Conservation (phyloP, 2,113 vertebrate species). For the Clarias gariepinus region DNA sequence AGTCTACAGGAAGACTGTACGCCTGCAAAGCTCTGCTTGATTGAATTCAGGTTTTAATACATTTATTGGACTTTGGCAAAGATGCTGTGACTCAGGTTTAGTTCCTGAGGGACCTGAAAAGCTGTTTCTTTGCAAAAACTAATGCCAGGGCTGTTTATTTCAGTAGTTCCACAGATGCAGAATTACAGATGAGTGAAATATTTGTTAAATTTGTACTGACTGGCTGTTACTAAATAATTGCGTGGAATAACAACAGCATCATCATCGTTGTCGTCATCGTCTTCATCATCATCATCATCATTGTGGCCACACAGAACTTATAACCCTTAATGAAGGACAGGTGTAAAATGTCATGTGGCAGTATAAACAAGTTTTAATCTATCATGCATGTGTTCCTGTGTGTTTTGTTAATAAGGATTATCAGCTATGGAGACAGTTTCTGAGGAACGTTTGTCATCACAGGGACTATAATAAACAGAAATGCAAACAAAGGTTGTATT, state of each 20-base stretch:
- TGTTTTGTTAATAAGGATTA: constrained; percentile 24
- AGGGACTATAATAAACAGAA: constrained; percentile 32
- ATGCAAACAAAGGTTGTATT: constrained; percentile 22
- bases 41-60: not conserved
- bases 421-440: constrained; percentile 60
- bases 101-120: constrained; percentile 44
- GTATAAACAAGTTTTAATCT: not conserved
- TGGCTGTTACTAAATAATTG: not conserved
- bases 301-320: not conserved
- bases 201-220: not conserved
- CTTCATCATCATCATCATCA: not conserved
- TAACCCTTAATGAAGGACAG: not conserved
- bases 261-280: not conserved
- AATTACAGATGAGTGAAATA: not conserved
- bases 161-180: not conserved
- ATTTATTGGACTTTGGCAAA: constrained; percentile 21
- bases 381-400: not conserved
- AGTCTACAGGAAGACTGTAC: not conserved
- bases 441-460: constrained; percentile 45
- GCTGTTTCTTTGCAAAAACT: not conserved
- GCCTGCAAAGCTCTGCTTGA: not conserved
- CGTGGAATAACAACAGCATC: not conserved
- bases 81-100: constrained; percentile 40
- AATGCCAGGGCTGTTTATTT: not conserved
- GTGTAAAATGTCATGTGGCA: not conserved